Evolutionary conservation across 2,113 vertebrate species (phyloP).

Genomic region (Zosterops japonicus): DNA sequence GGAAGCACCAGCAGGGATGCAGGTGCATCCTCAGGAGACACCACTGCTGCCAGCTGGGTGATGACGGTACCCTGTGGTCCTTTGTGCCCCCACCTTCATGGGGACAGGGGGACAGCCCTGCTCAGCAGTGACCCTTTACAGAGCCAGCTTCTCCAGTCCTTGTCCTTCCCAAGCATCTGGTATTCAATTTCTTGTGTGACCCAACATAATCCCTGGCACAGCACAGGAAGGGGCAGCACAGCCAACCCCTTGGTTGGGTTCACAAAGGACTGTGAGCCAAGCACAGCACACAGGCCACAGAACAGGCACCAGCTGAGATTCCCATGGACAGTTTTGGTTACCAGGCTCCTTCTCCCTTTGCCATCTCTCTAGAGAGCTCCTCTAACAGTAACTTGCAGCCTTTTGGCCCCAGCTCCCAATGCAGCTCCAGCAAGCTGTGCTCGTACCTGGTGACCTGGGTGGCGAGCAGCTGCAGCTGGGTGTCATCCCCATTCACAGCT

Average conservation of each 20-base stretch:
- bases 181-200: rapidly evolving
- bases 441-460: constrained; percentile 85
- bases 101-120: neutral
- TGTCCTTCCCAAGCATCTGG: neutral
- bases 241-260: neutral
- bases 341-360: neutral
- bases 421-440: neutral
- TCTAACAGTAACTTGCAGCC: neutral
- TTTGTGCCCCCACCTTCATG: too few relatives aligned
- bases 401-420: neutral
- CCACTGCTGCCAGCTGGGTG: neutral
- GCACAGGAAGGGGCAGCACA: neutral
- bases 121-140: neutral
- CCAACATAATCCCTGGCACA: rapidly evolving
- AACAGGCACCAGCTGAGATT: neutral
- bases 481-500: constrained; percentile 71
- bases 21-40: neutral
- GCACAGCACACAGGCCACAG: neutral
- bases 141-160: neutral
- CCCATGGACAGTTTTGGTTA: neutral
- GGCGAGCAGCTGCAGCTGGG: constrained; percentile 74
- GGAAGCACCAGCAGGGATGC: neutral
- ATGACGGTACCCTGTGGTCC: neutral
- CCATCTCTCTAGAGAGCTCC: neutral
- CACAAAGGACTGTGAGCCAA: neutral